These are phyloP conservation scores for Plumapathes pennacea DNA, from an alignment of 92 coral and sea anemone genomes.

Conservation along the genomic window DNA sequence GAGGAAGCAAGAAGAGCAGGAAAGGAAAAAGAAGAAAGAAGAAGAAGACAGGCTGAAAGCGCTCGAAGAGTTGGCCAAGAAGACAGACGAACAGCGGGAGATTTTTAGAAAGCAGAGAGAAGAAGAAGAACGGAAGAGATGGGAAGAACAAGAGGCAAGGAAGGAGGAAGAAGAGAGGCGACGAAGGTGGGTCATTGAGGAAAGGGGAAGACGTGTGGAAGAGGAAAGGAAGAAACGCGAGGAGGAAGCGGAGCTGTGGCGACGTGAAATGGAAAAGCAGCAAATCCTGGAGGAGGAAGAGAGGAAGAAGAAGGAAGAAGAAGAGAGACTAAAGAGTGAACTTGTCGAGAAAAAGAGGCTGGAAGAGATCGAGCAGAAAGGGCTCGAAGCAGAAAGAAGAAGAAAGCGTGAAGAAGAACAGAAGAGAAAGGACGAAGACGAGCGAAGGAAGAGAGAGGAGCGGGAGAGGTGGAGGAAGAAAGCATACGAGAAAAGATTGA, in stretches of 20 bases:
- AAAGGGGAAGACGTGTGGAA: conserved; percentile 13
- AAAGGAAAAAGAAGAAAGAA: conserved; percentile 44
- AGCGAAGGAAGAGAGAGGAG: conserved; percentile 35
- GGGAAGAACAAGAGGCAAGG: conserved; percentile 11
- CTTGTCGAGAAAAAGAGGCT: conserved; percentile 10
- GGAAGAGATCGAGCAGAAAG: conserved; percentile 40
- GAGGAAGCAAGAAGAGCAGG: conserved; percentile 36
- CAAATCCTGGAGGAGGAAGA: conserved; percentile 39
- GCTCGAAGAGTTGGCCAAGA: conserved; percentile 27
- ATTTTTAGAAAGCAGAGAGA: conserved; percentile 39
- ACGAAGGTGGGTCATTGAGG: conserved; percentile 17
- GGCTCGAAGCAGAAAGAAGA: conserved; percentile 33
- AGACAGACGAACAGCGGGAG: conserved; percentile 33
- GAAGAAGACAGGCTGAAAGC: conserved; percentile 36
- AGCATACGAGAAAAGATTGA: conserved; percentile 39
- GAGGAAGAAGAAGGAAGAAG: conserved; percentile 16
- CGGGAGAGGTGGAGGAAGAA: conserved; percentile 48
- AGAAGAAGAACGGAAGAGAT: conserved; percentile 19
- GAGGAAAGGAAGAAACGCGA: conserved; percentile 39
- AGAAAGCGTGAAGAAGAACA: conserved; percentile 45
- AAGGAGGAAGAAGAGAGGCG: conserved; percentile 7
- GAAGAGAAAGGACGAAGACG: conserved; percentile 41
- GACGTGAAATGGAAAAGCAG: conserved; percentile 14
- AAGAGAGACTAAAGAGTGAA: conserved; percentile 11
- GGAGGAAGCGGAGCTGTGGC: conserved; percentile 18